Percentiles rank a stretch among this genome's conserved stretches.
Conservation (phyloP, 23 tunicate genomes). For the Phallusia fumigata region DNA sequence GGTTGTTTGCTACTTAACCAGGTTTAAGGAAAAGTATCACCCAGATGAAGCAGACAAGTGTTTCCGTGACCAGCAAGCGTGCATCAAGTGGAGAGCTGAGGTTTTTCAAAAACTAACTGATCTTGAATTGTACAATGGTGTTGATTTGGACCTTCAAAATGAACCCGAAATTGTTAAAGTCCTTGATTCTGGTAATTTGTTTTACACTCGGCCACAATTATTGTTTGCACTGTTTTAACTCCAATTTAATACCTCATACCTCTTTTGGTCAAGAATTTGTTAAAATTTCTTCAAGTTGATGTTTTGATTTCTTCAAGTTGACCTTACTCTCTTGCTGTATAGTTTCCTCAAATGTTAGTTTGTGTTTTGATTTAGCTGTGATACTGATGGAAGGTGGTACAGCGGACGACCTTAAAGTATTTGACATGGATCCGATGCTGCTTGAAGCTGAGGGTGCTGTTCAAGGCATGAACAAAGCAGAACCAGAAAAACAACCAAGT, state of each 20-base stretch:
- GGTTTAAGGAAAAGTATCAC: conserved; percentile 98
- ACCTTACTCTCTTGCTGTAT: too few species aligned
- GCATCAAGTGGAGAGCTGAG: conserved; percentile 71
- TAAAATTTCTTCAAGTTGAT: too few species aligned
- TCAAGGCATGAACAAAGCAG: neutral
- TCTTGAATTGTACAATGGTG: conserved; percentile 41
- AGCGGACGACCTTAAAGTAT: conserved; percentile 69
- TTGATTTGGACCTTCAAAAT: conserved; percentile 66
- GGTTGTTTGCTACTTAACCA: neutral
- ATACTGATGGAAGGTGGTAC: conserved; percentile 93
- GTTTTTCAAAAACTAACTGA: conserved; percentile 65
- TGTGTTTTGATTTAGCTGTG: conserved; percentile 61
- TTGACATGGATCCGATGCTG: conserved; percentile 45
- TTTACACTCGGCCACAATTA: too few species aligned
- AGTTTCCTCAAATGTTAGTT: too few species aligned
- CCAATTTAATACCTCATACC: too few species aligned
- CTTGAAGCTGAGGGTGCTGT: conserved; percentile 23
- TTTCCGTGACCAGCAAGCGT: conserved; percentile 54
- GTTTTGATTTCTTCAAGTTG: too few species aligned
- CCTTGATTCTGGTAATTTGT: conserved; percentile 63
- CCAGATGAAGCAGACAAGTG: conserved; percentile 88
- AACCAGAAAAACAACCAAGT: conserved; percentile 17
- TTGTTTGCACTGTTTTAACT: too few species aligned
- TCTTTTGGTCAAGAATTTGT: too few species aligned
- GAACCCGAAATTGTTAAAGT: conserved; percentile 74